Evolutionary conservation across 2,888 invertebrate species (phyloP), one percentile per base, ranked within the genome.

Genomic region (Cerastoderma edule): DNA sequence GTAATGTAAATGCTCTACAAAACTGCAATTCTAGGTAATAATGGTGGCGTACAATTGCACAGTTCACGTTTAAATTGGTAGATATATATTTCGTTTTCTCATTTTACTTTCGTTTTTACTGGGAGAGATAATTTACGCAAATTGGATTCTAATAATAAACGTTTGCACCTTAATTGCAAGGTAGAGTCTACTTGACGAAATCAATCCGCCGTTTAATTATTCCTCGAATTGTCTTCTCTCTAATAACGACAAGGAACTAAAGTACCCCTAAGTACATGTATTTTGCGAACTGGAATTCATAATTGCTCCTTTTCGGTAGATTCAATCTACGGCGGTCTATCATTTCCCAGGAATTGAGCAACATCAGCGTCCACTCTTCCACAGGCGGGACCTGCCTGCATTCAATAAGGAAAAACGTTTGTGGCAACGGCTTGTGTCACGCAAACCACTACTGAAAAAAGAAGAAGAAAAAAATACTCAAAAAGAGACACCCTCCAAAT

Each of bases 241-340:
- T 50, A 50, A 50, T 50, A 50, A 50, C 50, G 24, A 50, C 50
- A 50, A 50, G 16, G 22, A n/a, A 50, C 19, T 50, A n/a, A 50
- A 50, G 16, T 50, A 22, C 50, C 50, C 16, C 50, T 50, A 50
- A 50, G 24, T 50, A 50, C 22, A 50, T 22, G 50, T 50, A 50
- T 50, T 2, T n/a, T 10, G 10, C 50, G 22, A 50, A 50, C n/a
- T 27, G 50, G 50, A 50, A 50, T 50, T 50, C 50, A 10, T 50
- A 50, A 50, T 5, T 2, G 50, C 24, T 10, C 50, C 50, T 50
- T 22, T 50, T 22, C 50, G 50, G 2, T 5, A 19, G 50, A 50
- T 50, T 50, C 50, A 50, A 50, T 50, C 50, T 50, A 50, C 50
- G 22, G 10, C 1, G 50, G 50, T 50, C 50, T 50, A 50, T 50